phyloP scores from a whole-genome alignment of 2,888 invertebrate species.

The Epistrophella euchroma region DNA sequence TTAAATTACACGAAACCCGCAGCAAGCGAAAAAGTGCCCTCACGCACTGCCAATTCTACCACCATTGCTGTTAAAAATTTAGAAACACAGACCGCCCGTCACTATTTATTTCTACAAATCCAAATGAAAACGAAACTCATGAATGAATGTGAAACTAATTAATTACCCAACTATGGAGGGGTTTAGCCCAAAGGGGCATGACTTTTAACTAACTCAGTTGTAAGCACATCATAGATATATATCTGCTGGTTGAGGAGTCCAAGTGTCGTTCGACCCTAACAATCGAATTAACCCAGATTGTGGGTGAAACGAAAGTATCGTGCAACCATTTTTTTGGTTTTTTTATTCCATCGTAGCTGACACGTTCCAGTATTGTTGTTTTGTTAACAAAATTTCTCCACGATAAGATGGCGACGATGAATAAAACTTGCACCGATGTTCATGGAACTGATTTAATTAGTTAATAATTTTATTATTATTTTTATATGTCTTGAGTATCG shows the following conservation, averaged over 20 bases:
- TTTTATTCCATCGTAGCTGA: conserved; percentile 17
- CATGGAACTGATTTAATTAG: conserved; percentile 56
- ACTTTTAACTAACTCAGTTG: conserved; percentile 13
- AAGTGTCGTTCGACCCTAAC: conserved; percentile 38
- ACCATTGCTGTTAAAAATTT: background rate
- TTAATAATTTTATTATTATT: conserved; percentile 42
- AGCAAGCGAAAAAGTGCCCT: conserved; percentile 12
- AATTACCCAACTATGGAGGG: conserved; percentile 22
- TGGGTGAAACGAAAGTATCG: conserved; percentile 65
- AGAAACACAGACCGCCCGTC: conserved; percentile 7
- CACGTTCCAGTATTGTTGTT: conserved; percentile 41
- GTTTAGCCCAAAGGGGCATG: conserved; percentile 42
- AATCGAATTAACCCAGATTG: conserved; percentile 64
- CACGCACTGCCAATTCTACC: conserved; percentile 29
- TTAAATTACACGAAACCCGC: conserved; percentile 20
- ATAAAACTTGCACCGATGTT: conserved; percentile 12
- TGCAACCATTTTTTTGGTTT: conserved; percentile 22
- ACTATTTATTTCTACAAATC: background rate
- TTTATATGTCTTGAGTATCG: background rate
- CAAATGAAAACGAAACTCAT: conserved; percentile 61
- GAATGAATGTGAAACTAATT: conserved; percentile 39
- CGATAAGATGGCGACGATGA: background rate
- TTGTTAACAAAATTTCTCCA: conserved; percentile 59
- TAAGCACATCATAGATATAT: background rate
- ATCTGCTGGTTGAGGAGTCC: background rate